These are phyloP conservation scores for Tromatobia lineatoria DNA, from an alignment of 2,888 invertebrate species.

Conservation along the genomic window DNA sequence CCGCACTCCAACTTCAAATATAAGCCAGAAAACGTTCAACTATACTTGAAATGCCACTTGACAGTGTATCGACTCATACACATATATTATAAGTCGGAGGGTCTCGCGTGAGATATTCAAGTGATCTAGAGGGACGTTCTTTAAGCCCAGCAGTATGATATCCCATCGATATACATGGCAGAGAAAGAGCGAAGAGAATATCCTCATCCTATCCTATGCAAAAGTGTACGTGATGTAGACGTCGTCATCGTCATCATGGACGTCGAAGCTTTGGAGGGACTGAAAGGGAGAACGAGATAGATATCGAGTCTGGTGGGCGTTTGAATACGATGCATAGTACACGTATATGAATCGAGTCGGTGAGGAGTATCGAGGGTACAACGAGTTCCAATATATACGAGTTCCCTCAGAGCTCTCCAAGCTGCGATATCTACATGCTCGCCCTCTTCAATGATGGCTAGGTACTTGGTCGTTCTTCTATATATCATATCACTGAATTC, in stretches of 20 bases:
- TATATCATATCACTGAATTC: constrained; percentile 10
- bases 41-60: neutral
- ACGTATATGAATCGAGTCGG: neutral
- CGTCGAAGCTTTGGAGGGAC: constrained; percentile 4
- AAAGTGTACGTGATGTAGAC: neutral
- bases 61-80: neutral
- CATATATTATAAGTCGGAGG: neutral
- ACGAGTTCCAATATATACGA: constrained; percentile 15
- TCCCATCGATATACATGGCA: neutral
- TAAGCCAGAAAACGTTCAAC: too few relatives aligned
- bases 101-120: neutral
- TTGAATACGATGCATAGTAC: constrained; percentile 18
- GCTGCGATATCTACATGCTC: constrained; percentile 7
- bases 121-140: neutral
- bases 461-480: constrained; percentile 20
- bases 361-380: constrained; percentile 19
- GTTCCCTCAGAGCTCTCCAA: constrained; percentile 17
- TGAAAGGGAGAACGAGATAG: constrained; percentile 26
- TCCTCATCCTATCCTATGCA: neutral
- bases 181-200: neutral
- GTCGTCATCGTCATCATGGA: constrained; percentile 12
- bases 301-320: neutral
- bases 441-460: constrained; percentile 2
- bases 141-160: neutral
- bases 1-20: too few relatives aligned